Evolutionary conservation across 2,888 invertebrate genomes (phyloP).

Genomic region (Dryobota labecula): DNA sequence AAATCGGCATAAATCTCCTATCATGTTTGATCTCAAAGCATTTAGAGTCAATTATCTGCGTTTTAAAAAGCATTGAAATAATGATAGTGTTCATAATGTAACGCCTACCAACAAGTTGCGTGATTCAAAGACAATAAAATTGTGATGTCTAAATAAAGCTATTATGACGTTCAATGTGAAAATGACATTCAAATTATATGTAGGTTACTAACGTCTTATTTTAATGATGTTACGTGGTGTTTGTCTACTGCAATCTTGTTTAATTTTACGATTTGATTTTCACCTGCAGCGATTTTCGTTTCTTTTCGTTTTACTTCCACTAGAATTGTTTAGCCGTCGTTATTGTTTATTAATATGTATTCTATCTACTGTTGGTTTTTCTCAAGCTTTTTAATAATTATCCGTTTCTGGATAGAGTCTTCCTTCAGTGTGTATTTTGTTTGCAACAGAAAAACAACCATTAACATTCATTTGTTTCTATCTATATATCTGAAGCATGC

Average conservation of each 20-base stretch:
- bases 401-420: not conserved
- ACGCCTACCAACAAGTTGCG: slow-evolving; percentile 46
- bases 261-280: slow-evolving; percentile 6
- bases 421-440: not conserved
- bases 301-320: not conserved
- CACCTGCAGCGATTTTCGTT: slow-evolving; percentile 1
- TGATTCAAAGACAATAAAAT: slow-evolving; percentile 37
- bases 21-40: slow-evolving; percentile 26
- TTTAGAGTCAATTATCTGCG: slow-evolving; percentile 32
- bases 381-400: not conserved
- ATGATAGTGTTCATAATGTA: slow-evolving; percentile 51
- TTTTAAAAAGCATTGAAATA: slow-evolving; percentile 41
- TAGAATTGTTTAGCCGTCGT: not conserved
- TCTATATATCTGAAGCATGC: not conserved
- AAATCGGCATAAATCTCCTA: not conserved
- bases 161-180: slow-evolving; percentile 53
- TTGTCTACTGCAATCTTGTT: slow-evolving; percentile 32
- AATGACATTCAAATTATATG: slow-evolving; percentile 60
- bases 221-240: slow-evolving; percentile 31
- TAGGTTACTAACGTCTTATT: slow-evolving; percentile 47
- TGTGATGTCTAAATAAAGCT: slow-evolving; percentile 48
- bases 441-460: not conserved
- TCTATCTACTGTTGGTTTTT: not conserved
- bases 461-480: not conserved
- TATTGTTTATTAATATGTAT: not conserved